Evolutionary conservation across 2,888 invertebrate genomes (phyloP).

Genomic region (Pasiphila rectangulata): DNA sequence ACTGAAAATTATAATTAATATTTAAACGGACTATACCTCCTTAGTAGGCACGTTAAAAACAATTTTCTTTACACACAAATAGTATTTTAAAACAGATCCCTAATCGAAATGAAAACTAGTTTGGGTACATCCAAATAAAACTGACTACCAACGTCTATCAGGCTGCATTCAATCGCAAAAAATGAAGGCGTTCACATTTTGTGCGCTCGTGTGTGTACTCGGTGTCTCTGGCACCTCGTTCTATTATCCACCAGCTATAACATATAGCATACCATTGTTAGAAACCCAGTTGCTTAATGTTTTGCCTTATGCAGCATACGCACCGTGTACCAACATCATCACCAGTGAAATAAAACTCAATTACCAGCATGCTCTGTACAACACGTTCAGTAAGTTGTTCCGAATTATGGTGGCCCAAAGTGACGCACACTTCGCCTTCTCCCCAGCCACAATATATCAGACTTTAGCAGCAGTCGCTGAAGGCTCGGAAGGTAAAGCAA

Average conservation of each 20-base stretch:
- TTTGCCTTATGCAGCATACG: background rate
- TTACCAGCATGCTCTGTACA: conserved; percentile 7
- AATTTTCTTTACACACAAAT: too few species aligned
- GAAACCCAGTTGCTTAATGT: too few species aligned
- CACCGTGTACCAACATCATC: conserved; percentile 12
- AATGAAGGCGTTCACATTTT: conserved; percentile 16
- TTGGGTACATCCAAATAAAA: conserved; percentile 7
- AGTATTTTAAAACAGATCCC: conserved; percentile 1
- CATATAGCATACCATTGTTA: too few species aligned
- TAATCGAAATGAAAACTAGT: background rate
- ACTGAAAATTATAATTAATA: too few species aligned
- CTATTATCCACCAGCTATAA: background rate
- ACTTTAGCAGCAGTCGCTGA: conserved; percentile 44
- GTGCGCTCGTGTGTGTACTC: background rate
- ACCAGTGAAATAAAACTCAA: conserved; percentile 5
- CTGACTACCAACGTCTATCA: background rate
- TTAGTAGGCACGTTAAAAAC: too few species aligned
- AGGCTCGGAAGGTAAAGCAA: conserved; percentile 17
- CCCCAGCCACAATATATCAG: conserved; percentile 40
- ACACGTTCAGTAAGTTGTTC: background rate
- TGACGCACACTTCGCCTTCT: conserved; percentile 36
- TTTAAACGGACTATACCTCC: too few species aligned
- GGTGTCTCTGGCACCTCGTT: background rate
- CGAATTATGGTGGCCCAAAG: conserved; percentile 16
- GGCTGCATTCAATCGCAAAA: conserved; percentile 8